phyloP scores from a whole-genome alignment of 2,888 invertebrate species.

The Synanthedon tipuliformis region DNA sequence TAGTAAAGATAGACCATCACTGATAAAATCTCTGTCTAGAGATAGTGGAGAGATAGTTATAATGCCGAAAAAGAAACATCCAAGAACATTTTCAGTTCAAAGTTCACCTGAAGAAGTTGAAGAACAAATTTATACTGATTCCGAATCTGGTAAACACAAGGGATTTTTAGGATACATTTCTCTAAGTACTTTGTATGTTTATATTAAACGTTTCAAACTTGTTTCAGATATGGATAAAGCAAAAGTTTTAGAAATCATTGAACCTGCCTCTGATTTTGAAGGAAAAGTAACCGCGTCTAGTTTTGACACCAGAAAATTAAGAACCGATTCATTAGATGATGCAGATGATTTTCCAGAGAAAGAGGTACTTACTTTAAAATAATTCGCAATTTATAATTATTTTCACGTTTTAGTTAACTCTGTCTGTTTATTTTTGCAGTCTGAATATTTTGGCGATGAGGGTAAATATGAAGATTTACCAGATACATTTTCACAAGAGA shows the following conservation, averaged over 20 bases:
- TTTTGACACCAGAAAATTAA: constrained; percentile 57
- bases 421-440: constrained; percentile 16
- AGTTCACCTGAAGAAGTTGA: constrained; percentile 67
- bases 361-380: constrained; percentile 32
- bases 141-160: constrained; percentile 51
- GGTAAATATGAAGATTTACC: constrained; percentile 30
- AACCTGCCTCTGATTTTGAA: constrained; percentile 55
- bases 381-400: neutral
- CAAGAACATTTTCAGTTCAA: constrained; percentile 62
- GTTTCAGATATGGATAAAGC: constrained; percentile 65
- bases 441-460: constrained; percentile 50
- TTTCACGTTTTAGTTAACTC: neutral
- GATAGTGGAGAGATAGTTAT: constrained; percentile 61
- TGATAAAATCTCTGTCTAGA: constrained; percentile 58
- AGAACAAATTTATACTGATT: constrained; percentile 66
- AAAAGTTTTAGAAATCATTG: constrained; percentile 64
- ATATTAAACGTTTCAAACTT: constrained; percentile 1
- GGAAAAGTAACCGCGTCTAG: constrained; percentile 43
- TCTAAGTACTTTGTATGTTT: neutral
- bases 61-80: constrained; percentile 61
- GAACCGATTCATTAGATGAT: constrained; percentile 64
- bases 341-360: constrained; percentile 67
- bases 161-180: neutral
- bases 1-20: constrained; percentile 45
- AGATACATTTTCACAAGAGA: constrained; percentile 13